Percentiles rank a stretch among this genome's conserved stretches.
phyloP scores from a whole-genome alignment of 1,140 invertebrate species.

The Ceratosolen fusciceps region DNA sequence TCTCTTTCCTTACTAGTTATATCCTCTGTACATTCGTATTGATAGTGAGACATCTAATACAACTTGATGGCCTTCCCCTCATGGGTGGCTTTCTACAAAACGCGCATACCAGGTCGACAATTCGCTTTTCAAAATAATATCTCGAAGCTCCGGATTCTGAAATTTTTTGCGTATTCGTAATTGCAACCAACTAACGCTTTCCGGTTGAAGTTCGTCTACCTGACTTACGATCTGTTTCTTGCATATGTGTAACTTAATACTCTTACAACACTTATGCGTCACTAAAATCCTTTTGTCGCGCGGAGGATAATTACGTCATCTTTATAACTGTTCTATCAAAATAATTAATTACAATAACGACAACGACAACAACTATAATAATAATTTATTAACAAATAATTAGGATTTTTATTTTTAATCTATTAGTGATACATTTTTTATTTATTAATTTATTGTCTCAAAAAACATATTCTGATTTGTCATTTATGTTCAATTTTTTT shows the following conservation, averaged over 20 bases:
- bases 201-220: neutral
- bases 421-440: too few relatives aligned
- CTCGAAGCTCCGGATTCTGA: neutral
- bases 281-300: neutral
- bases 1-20: too few relatives aligned
- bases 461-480: too few relatives aligned
- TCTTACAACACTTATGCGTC: neutral
- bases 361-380: too few relatives aligned
- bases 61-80: neutral
- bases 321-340: too few relatives aligned
- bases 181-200: neutral
- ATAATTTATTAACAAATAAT: too few relatives aligned
- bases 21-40: too few relatives aligned
- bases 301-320: too few relatives aligned
- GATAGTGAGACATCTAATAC: constrained; percentile 4
- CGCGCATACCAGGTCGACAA: neutral
- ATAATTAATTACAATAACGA: too few relatives aligned
- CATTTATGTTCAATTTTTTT: too few relatives aligned
- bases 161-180: constrained; percentile 28
- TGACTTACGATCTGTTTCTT: neutral
- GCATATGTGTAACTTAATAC: neutral
- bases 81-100: neutral
- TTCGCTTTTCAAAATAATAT: neutral
- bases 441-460: too few relatives aligned
- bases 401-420: too few relatives aligned